Base-by-base conservation (phyloP, 2,888 invertebrate genomes). In the Amitus sp. region DNA sequence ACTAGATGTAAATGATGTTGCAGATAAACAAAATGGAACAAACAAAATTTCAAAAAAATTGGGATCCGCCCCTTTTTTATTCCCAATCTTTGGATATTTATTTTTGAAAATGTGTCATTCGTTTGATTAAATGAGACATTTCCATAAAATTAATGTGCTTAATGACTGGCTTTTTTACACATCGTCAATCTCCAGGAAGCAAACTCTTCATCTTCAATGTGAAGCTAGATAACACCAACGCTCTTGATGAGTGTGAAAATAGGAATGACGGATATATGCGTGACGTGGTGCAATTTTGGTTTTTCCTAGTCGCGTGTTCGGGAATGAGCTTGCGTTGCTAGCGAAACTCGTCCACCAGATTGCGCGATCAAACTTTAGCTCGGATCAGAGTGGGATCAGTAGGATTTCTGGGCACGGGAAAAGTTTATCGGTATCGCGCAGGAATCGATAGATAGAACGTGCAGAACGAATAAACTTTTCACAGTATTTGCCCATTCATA, bases 141-240 rank as follows among this genome's bases (percentile, higher is more conserved):
- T 23, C 34, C n/a, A 63, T 63, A 63, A 58, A 63, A 46, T 59
- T 49, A 63, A 52, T 59, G 55, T 33, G 46, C 19, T 28, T 52
- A 63, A 63, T 63, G 58, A 58, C 55, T 52, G 57, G 43, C 58
- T 50, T 54, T 63, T 62, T 54, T 59, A 55, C 63, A 63, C 63
- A 50, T 59, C 63, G 58, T 63, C 59, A 63, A 63, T 58, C 55
- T 47, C 42, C 30, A 30, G 34, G 33, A 47, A 52, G 57, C 48
- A 42, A 51, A 59, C 63, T 63, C 59, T 59, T 63, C 55, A 63
- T 63, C 63, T 63, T 63, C n/a, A n/a, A n/a, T n/a, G n/a, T n/a
- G n/a, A n/a, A n/a, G 15, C 17, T 4, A 59, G 63, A 64, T 64
- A 64, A 42, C 63, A 17, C 15, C 52, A 64, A 57, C 50, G 49